Percentiles rank a stretch among this genome's conserved stretches.
These are phyloP conservation scores for Pocillopora meandrina DNA, from an alignment of 92 coral and sea anemone genomes.

Conservation along the genomic window DNA sequence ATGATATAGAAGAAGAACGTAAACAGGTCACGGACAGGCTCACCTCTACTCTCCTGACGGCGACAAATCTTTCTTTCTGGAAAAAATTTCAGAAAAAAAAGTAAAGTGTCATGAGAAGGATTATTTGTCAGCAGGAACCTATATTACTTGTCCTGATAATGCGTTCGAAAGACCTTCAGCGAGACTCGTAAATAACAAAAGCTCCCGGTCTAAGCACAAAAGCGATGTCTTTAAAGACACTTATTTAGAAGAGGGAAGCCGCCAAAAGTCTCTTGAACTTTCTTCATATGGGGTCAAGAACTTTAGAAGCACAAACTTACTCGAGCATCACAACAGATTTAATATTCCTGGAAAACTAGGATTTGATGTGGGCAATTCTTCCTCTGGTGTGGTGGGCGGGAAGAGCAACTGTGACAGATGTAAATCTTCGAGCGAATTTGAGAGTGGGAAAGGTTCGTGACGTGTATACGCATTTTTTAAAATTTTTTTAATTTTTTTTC, in stretches of 20 bases:
- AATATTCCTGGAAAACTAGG: background rate
- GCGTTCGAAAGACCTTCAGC: background rate
- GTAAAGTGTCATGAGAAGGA: background rate
- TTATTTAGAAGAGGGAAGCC: too few relatives aligned
- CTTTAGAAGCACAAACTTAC: background rate
- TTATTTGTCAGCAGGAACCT: background rate
- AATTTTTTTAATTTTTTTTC: too few relatives aligned
- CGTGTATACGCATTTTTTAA: background rate
- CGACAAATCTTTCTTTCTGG: background rate
- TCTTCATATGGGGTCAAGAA: background rate
- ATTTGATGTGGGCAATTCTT: background rate
- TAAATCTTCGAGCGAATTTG: too few relatives aligned
- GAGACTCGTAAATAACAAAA: background rate
- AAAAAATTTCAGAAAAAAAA: background rate
- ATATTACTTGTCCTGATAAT: background rate
- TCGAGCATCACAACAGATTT: background rate
- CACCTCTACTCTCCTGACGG: background rate
- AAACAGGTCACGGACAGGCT: background rate
- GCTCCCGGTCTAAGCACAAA: background rate
- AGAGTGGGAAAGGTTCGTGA: slow-evolving; percentile 6
- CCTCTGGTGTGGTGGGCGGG: background rate
- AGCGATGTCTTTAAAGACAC: background rate
- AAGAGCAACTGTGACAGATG: too few relatives aligned
- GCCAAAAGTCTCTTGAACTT: background rate
- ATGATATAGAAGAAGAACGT: background rate